These are phyloP conservation scores for Microplitis mediator DNA, from an alignment of 1,140 invertebrate genomes.

Conservation along the genomic window DNA sequence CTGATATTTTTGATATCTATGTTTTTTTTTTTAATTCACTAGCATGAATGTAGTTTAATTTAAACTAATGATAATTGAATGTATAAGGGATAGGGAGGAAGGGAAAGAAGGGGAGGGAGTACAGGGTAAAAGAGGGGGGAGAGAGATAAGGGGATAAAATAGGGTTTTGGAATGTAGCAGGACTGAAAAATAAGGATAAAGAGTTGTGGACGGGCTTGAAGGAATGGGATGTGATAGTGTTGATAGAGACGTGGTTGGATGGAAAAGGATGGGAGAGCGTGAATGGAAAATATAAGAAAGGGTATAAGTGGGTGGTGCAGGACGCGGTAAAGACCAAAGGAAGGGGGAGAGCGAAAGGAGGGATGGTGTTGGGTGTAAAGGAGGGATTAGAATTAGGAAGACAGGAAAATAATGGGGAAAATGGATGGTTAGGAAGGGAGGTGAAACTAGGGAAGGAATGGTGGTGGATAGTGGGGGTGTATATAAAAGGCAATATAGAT, in stretches of 20 bases:
- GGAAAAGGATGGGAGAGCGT: background rate
- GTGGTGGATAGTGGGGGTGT: background rate
- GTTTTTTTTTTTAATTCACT: no score
- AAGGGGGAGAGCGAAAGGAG: no score
- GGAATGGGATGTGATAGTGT: background rate
- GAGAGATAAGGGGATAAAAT: background rate
- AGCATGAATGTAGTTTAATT: no score
- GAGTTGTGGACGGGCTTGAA: background rate
- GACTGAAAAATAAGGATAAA: background rate
- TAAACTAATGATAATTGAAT: no score
- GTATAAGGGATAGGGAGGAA: no score
- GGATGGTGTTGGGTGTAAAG: no score
- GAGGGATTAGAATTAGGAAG: no score
- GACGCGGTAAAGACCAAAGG: background rate
- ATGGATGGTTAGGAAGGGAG: no score
- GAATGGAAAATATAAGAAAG: background rate
- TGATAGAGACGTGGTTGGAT: background rate
- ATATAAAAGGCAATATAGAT: background rate
- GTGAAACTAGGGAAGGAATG: background rate
- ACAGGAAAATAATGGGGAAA: no score
- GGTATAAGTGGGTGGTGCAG: background rate
- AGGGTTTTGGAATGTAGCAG: background rate
- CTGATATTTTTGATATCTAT: no score
- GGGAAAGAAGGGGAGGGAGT: no score
- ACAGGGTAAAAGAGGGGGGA: no score